Evolutionary conservation across 2,888 invertebrate species (phyloP), one percentile per base, ranked within the genome.

Genomic region (Punctoribates punctum): DNA sequence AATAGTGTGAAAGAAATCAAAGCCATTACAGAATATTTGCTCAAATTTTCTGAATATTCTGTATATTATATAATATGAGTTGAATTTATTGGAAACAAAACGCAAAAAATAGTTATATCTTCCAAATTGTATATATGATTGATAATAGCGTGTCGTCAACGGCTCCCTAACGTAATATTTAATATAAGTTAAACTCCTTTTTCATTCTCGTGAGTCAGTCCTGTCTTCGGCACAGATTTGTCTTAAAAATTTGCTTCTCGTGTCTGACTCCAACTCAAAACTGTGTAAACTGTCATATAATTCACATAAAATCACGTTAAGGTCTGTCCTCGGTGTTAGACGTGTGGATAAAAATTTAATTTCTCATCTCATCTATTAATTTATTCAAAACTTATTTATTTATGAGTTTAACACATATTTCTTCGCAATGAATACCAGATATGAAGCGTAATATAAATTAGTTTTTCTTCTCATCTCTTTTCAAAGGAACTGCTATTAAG

Each of bases 121-220:
- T 67, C 17, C 27, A 72, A 72, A 72, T 48, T 72, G 72, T 48
- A 48, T 5, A 13, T 72, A 48, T 72, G 72, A 72, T 72, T 72
- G 72, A 72, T 72, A 72, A 48, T 25, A 48, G 25, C 46, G 13
- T 25, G 48, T 38, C 48, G 46, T 72, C 46, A 46, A 17, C 38
- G 42, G 20, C 72, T 72, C 42, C 46, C 67, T 23, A 34, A 67
- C n/a, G 67, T 67, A 48, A 72, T 72, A 46, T 72, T 42, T 72
- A 72, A 72, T 48, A 72, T 48, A 34, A 62, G 34, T 34, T 72
- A 27, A 72, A 72, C 48, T 17, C 46, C 20, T 72, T 42, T 62
- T 62, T 25, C 20, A 54, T 54, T 20, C 54, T 20, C 54, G 5
- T 20, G 23, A 20, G 23, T 60, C n/a, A 51, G 65, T 20, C 8